Conservation (phyloP, 2,888 invertebrate genomes). For the Hylaea fasciaria region DNA sequence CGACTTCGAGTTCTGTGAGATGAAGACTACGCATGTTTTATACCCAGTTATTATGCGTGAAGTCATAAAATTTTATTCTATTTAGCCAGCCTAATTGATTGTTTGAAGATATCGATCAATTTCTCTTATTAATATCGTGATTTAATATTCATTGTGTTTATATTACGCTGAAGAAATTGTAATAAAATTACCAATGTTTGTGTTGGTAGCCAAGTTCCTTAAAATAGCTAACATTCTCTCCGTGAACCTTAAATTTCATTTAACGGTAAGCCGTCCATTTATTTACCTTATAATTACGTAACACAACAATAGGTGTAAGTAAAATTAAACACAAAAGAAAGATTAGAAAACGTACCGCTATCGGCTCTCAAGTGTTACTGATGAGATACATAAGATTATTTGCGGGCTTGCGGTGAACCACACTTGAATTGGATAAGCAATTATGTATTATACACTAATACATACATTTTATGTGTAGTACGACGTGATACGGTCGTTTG, state of each 20-base stretch:
- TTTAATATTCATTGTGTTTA: constrained; percentile 35
- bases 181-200: no score
- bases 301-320: constrained; percentile 25
- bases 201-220: no score
- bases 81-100: constrained; percentile 41
- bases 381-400: constrained; percentile 36
- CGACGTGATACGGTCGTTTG: background rate
- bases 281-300: constrained; percentile 34
- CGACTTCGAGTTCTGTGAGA: constrained; percentile 24
- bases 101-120: constrained; percentile 34
- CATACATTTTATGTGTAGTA: background rate
- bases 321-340: constrained; percentile 28
- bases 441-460: constrained; percentile 8
- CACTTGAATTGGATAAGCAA: constrained; percentile 21
- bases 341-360: constrained; percentile 31
- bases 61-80: constrained; percentile 39
- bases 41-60: constrained; percentile 29
- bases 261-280: constrained; percentile 26
- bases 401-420: constrained; percentile 26
- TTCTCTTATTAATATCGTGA: constrained; percentile 38
- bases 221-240: no score
- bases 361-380: constrained; percentile 28
- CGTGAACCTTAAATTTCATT: constrained; percentile 8
- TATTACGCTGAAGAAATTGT: background rate
- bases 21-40: constrained; percentile 25